phyloP scores from a whole-genome alignment of 2,113 vertebrate genomes.

The Halichoerus grypus region DNA sequence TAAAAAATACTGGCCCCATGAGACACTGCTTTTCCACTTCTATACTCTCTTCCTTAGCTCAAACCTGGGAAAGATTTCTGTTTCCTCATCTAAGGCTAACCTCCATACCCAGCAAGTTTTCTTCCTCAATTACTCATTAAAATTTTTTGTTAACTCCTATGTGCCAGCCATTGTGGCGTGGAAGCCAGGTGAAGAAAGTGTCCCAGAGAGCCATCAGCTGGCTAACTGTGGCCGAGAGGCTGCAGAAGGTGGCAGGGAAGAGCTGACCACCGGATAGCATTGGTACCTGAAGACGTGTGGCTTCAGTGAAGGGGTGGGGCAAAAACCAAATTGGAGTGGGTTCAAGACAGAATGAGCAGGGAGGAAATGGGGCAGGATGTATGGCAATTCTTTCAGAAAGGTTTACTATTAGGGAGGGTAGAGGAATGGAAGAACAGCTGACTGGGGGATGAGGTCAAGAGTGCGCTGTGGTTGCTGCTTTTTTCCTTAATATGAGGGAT shows the following conservation, averaged over 20 bases:
- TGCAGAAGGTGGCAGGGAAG: neutral
- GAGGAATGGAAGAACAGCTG: neutral
- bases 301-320: neutral
- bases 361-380: neutral
- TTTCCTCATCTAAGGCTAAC: neutral
- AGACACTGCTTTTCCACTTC: neutral
- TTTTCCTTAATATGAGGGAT: neutral
- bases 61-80: neutral
- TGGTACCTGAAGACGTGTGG: neutral
- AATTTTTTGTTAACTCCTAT: neutral
- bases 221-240: neutral
- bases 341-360: neutral
- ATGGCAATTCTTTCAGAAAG: neutral
- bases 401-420: neutral
- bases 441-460: neutral
- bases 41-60: neutral
- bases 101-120: neutral
- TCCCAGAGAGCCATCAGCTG: neutral
- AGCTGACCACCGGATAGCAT: accelerated
- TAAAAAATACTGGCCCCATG: neutral
- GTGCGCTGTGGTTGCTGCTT: too few relatives aligned
- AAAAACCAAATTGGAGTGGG: neutral
- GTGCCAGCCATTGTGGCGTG: neutral
- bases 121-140: neutral
- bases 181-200: neutral